Percentiles rank a stretch among this genome's conserved stretches.
Conservation (phyloP, 2,797 vertebrate genomes). For the Falco biarmicus region DNA sequence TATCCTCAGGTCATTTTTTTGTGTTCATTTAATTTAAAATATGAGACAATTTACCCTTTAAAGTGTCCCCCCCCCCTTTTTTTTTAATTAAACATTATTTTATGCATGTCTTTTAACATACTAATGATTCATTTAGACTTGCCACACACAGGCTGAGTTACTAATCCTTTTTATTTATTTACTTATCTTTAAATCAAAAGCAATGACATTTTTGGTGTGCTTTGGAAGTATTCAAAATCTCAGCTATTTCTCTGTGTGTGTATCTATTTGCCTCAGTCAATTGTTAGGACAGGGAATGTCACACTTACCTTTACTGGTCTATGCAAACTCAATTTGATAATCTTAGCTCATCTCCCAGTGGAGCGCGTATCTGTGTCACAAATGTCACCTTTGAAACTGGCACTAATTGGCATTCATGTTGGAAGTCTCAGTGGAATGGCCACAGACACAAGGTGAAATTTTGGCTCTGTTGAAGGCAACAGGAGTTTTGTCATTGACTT, state of each 20-base stretch:
- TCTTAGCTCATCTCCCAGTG: constrained; percentile 24
- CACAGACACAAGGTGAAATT: constrained; percentile 49
- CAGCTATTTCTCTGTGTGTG: neutral
- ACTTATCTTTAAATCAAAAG: constrained; percentile 22
- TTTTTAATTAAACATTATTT: constrained; percentile 59
- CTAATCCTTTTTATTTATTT: constrained; percentile 41
- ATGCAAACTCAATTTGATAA: constrained; percentile 27
- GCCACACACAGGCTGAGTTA: neutral
- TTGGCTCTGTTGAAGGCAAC: constrained; percentile 30
- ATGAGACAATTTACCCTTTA: constrained; percentile 42
- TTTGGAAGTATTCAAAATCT: neutral
- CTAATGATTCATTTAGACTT: constrained; percentile 62
- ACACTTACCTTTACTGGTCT: constrained; percentile 2
- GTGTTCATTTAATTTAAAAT: constrained; percentile 55
- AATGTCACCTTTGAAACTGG: constrained; percentile 44
- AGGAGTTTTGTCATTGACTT: constrained; percentile 50
- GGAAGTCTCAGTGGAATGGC: constrained; percentile 36
- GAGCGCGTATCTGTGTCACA: neutral
- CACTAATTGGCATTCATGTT: constrained; percentile 56
- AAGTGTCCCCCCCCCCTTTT: neutral
- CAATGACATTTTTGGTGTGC: neutral
- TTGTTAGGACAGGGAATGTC: constrained; percentile 44
- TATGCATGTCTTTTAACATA: constrained; percentile 48
- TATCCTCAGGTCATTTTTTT: constrained; percentile 38
- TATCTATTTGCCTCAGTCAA: neutral